Evolutionary conservation across 2,888 invertebrate species (phyloP), one percentile per base, ranked within the genome.

Genomic region (Orthonychiurus folsomi): DNA sequence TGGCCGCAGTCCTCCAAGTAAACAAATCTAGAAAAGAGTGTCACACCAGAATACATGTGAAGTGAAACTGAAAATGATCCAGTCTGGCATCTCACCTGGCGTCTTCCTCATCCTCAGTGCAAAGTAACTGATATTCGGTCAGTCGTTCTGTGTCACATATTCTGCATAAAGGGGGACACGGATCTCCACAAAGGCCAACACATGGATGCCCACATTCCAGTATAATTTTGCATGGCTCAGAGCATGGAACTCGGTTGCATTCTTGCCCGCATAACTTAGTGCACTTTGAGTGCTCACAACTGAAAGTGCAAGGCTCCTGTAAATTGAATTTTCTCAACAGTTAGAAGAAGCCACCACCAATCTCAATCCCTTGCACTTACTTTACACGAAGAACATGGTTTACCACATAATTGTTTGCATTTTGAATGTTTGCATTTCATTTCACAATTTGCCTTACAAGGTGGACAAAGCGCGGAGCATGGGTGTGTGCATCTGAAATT

Each of bases 111-210:
- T 67, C 69, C 47, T 69, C 66, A 26, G 23, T 47, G 2, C 66
- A 65, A 27, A 52, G 53, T 3, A 64, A 18, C 2, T 58, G 37
- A n/a, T 61, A 52, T 21, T 65, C 62, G 0, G 55, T 48, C 47
- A 76, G 75, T 67, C 74, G 72, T 5, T 75, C 73, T 25, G 73
- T 61, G 64, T 81, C 72, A 77, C 87, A 87, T 20, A 74, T 56
- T 26, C 79, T 76, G 77, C 87, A 87, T 59, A 82, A 72, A 37
- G 75, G 75, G n/a, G 85, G 85, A 75, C 86, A 87, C 12, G 79
- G 79, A 75, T 88, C 87, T n/a, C 85, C 86, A 77, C 87, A 88
- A 59, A 85, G 80, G 15, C 87, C 80, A 77, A 73, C 66, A 68
- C 80, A 80, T 0, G 59, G 61, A 71, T 80, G 79, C 1, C 74